Conservation (phyloP, 35 echinoderm and acorn worm genomes). For the Patiria miniata region DNA sequence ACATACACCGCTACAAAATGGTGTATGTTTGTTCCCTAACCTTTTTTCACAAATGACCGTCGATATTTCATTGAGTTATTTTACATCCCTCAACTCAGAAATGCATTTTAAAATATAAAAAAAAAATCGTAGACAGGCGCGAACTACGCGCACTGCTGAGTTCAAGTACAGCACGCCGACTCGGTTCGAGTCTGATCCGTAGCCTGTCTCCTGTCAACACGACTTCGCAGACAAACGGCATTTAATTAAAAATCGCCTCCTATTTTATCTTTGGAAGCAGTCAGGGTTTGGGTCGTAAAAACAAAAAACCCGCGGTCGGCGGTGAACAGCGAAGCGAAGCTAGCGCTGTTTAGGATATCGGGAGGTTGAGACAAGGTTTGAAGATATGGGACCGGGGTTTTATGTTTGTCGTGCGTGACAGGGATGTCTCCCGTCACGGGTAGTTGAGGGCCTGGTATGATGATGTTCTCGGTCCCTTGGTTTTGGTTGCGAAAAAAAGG, state of each 20-base stretch:
- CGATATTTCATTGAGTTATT: too few species aligned
- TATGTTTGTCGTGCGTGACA: too few species aligned
- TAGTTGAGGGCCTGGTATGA: conserved; percentile 3
- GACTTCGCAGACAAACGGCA: conserved; percentile 7
- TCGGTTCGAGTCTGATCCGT: background rate
- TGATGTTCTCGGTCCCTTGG: conserved; percentile 2
- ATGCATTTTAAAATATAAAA: too few species aligned
- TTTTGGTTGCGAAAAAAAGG: background rate
- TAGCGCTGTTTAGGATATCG: too few species aligned
- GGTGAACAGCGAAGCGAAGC: background rate
- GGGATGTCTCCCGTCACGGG: background rate
- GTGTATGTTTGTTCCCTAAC: too few species aligned
- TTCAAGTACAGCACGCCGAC: background rate
- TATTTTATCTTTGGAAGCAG: background rate
- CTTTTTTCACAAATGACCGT: too few species aligned
- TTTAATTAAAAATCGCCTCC: conserved; percentile 29
- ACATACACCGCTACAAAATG: too few species aligned
- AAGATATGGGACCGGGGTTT: too few species aligned
- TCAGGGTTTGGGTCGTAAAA: conserved; percentile 10
- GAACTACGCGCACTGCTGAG: too few species aligned
- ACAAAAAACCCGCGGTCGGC: background rate
- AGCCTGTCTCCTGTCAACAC: background rate
- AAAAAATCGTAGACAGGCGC: too few species aligned
- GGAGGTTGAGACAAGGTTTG: too few species aligned
- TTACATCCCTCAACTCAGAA: too few species aligned